These are phyloP conservation scores for Gonatopus flavifemur DNA, from an alignment of 1,140 invertebrate genomes.

Conservation along the genomic window DNA sequence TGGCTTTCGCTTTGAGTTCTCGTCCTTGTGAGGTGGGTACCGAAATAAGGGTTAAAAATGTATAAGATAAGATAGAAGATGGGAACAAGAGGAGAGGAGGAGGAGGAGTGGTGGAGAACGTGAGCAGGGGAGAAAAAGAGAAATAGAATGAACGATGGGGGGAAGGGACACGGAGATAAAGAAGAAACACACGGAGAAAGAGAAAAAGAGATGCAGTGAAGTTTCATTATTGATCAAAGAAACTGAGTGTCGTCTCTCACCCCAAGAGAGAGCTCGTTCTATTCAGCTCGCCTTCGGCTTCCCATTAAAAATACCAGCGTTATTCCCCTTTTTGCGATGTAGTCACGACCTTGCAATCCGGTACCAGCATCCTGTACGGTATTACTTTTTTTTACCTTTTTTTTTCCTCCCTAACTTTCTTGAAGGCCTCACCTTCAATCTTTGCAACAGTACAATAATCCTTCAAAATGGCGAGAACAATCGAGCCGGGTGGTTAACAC, in stretches of 20 bases:
- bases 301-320: conserved; percentile 35
- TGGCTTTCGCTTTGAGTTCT: conserved; percentile 32
- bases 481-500: no score
- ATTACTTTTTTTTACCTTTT: no score
- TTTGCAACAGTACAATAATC: no score
- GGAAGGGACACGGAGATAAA: conserved; percentile 3
- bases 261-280: conserved; percentile 31
- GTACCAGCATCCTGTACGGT: no score
- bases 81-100: neutral
- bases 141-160: neutral
- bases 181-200: conserved; percentile 16
- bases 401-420: no score
- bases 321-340: conserved; percentile 19
- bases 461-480: no score
- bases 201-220: conserved; percentile 24
- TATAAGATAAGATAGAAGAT: conserved; percentile 30
- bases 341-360: conserved; percentile 13
- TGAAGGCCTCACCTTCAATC: no score
- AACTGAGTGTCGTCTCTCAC: conserved; percentile 33
- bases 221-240: conserved; percentile 47
- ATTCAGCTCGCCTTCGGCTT: conserved; percentile 34
- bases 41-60: conserved; percentile 43
- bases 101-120: neutral
- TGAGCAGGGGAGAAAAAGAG: neutral
- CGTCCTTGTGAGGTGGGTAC: conserved; percentile 19